Percentiles rank a stretch among this genome's conserved stretches.
Evolutionary conservation across 2,797 vertebrate species (phyloP).

Genomic region (Apodemus agrarius): DNA sequence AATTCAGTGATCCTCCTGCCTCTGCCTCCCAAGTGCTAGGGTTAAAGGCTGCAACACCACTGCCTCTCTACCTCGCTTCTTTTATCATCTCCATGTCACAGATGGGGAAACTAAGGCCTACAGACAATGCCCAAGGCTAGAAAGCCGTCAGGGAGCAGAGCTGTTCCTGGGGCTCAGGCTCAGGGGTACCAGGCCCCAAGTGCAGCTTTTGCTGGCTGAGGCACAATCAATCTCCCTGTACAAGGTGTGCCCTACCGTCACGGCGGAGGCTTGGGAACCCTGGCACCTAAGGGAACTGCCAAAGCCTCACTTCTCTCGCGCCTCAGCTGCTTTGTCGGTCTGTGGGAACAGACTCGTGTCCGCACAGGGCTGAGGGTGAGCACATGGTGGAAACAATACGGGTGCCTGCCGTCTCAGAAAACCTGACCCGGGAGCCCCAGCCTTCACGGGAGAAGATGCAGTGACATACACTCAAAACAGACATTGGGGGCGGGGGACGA

Average conservation of each 20-base stretch:
- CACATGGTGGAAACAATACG: too few relatives aligned
- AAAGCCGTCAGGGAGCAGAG: background rate
- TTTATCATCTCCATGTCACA: background rate
- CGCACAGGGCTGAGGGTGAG: background rate
- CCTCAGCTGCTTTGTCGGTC: background rate
- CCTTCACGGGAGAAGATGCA: background rate
- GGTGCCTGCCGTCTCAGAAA: background rate
- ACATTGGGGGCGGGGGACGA: background rate
- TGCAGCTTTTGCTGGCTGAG: background rate
- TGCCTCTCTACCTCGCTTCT: background rate
- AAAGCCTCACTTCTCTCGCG: background rate
- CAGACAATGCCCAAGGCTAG: background rate
- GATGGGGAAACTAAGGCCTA: background rate
- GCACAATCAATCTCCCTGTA: background rate
- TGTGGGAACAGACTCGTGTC: background rate
- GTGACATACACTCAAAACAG: accelerated
- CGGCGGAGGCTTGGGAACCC: background rate
- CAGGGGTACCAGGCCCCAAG: accelerated
- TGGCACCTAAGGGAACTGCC: too few relatives aligned
- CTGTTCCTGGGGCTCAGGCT: too few relatives aligned
- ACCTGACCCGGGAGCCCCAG: background rate
- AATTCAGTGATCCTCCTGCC: background rate
- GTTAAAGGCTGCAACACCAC: background rate
- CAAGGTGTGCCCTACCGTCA: too few relatives aligned
- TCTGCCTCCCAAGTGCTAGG: background rate